Evolutionary conservation across 2,888 invertebrate species (phyloP), one percentile per base, ranked within the genome.

Genomic region (Agrypnus murinus): DNA sequence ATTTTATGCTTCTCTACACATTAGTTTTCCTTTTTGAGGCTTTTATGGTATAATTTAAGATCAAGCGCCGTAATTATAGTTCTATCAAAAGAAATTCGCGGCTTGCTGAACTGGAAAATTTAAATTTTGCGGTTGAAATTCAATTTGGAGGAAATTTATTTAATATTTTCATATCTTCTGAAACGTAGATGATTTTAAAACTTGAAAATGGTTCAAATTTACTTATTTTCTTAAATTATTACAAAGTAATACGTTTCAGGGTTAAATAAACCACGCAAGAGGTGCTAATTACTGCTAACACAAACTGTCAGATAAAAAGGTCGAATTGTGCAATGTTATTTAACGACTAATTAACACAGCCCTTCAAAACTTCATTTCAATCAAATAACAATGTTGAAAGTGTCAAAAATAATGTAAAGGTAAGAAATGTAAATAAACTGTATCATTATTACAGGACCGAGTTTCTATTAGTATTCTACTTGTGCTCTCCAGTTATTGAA

Each of bases 221-320:
- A 15, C 17, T 19, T 19, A 19, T 15, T 15, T 46, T 46, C 36
- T 36, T 36, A 55, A 55, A 9, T 32, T 15, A 55, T 34, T 34
- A 15, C 15, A 55, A 55, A 17, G 15, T 36, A 53, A 55, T 17
- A 36, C 34, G 17, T 55, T 17, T 55, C 55, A 55, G 55, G 55
- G 55, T 55, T 55, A 55, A 55, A 55, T 36, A 15, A 36, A 36
- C 55, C 36, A 55, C 55, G 55, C 36, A 55, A 55, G 19, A 34
- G 7, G 32, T 9, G 55, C 55, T 55, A 55, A 55, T 55, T 55
- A 36, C 36, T 15, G 10, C 55, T 55, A 55, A 55, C 10, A 55
- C 10, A 36, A 34, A 36, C 36, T 3, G 55, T 17, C 12, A 15
- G 55, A 36, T 34, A 34, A 55, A 55, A 55, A 55, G 55, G 55